A percentile compares a stretch with the other conserved stretches of the same genome.
phyloP scores from a whole-genome alignment of 1,140 invertebrate genomes.

The Zaprionus ornatus region DNA sequence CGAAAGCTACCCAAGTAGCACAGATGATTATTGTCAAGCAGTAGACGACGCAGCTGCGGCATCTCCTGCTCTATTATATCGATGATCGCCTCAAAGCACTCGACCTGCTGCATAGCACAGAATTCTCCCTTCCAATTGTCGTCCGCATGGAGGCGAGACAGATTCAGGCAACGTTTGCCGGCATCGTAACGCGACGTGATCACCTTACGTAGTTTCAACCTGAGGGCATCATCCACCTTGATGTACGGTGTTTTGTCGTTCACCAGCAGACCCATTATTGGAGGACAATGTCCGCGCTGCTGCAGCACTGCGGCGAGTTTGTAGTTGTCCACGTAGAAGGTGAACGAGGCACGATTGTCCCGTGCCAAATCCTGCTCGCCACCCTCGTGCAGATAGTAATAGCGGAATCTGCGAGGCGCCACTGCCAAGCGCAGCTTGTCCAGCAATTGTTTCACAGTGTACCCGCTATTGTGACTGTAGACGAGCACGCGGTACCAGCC shows the following conservation, averaged over 20 bases:
- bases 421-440: conserved; percentile 16
- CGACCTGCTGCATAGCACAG: conserved; percentile 33
- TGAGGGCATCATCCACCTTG: background rate
- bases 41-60: conserved; percentile 31
- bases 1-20: conserved; percentile 19
- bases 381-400: conserved; percentile 38
- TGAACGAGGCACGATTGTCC: conserved; percentile 40
- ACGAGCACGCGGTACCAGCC: conserved; percentile 60
- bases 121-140: conserved; percentile 22
- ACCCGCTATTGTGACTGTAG: conserved; percentile 18
- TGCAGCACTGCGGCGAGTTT: conserved; percentile 35
- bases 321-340: conserved; percentile 50
- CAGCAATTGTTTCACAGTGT: conserved; percentile 10
- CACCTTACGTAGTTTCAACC: conserved; percentile 17
- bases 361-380: conserved; percentile 38
- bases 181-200: conserved; percentile 36
- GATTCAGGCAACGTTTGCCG: conserved; percentile 13
- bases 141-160: conserved; percentile 39
- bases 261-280: conserved; percentile 19
- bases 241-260: conserved; percentile 30
- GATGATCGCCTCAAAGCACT: conserved; percentile 30
- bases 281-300: background rate
- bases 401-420: background rate
- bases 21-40: conserved; percentile 49
- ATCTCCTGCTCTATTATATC: conserved; percentile 25